Evolutionary conservation across 2,113 vertebrate genomes (phyloP).

Genomic region (Agelaius phoeniceus): DNA sequence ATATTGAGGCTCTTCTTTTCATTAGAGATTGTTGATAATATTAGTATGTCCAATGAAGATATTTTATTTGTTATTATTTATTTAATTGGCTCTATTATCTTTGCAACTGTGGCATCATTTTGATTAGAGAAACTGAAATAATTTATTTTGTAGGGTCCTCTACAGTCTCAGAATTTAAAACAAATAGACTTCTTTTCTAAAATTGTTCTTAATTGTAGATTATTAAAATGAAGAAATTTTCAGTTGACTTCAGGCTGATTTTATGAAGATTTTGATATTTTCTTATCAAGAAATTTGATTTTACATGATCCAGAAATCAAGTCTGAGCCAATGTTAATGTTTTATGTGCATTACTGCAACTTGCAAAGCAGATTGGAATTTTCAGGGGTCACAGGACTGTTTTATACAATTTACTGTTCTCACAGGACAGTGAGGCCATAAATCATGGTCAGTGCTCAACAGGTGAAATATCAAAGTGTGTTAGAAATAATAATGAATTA

Average conservation of each 20-base stretch:
- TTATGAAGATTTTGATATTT: neutral
- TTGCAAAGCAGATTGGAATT: neutral
- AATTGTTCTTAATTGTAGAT: neutral
- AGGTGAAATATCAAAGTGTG: neutral
- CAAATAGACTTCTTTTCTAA: neutral
- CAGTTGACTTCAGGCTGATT: neutral
- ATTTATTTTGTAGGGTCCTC: neutral
- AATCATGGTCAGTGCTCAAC: neutral
- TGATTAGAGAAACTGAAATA: neutral
- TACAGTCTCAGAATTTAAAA: neutral
- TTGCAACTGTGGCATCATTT: neutral
- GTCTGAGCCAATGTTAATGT: neutral
- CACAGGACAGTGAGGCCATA: neutral
- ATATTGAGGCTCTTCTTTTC: neutral
- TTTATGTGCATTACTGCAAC: neutral
- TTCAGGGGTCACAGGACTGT: neutral
- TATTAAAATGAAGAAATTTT: neutral
- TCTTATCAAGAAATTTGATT: neutral
- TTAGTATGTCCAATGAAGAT: neutral
- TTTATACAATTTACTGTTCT: neutral
- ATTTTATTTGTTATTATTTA: neutral
- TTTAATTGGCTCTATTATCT: neutral
- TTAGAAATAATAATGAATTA: neutral
- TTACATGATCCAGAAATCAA: neutral
- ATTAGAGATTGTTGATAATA: neutral